Conservation (phyloP, 2,797 vertebrate species). For the Anguilla anguilla region DNA sequence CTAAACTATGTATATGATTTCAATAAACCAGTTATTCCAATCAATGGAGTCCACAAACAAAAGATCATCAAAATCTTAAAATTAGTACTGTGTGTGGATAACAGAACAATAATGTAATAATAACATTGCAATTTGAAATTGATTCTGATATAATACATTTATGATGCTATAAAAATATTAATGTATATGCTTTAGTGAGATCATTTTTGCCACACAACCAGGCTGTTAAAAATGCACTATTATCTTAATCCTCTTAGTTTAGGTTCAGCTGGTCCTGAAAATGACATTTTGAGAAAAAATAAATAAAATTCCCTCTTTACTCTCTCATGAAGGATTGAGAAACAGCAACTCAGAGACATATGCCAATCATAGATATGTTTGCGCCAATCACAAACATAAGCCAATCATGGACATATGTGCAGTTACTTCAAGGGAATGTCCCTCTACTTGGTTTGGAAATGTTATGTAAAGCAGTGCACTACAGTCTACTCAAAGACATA, state of each 20-base stretch:
- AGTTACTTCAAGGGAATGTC: not conserved
- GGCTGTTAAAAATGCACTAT: slow-evolving; percentile 82
- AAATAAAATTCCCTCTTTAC: slow-evolving; percentile 54
- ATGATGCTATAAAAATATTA: slow-evolving; percentile 76
- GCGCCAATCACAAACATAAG: not conserved
- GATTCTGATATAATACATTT: slow-evolving; percentile 77
- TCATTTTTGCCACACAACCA: slow-evolving; percentile 75
- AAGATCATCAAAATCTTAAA: slow-evolving; percentile 25
- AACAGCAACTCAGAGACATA: not conserved
- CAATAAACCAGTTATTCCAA: not conserved
- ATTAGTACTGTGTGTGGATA: not conserved
- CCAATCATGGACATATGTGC: not conserved
- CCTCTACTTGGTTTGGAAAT: not conserved
- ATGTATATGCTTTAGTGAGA: slow-evolving; percentile 69
- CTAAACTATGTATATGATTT: not conserved
- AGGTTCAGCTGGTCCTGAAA: slow-evolving; percentile 77
- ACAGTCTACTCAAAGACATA: not conserved
- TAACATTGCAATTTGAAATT: slow-evolving; percentile 31
- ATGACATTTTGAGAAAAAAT: slow-evolving; percentile 80
- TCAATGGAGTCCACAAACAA: not conserved
- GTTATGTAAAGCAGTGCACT: not conserved
- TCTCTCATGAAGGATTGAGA: slow-evolving; percentile 22
- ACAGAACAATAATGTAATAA: not conserved
- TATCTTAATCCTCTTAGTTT: slow-evolving; percentile 83
- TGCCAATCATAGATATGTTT: not conserved